phyloP scores from a whole-genome alignment of 53 echinoderm and acorn worm species.

The Luidia sarsii region DNA sequence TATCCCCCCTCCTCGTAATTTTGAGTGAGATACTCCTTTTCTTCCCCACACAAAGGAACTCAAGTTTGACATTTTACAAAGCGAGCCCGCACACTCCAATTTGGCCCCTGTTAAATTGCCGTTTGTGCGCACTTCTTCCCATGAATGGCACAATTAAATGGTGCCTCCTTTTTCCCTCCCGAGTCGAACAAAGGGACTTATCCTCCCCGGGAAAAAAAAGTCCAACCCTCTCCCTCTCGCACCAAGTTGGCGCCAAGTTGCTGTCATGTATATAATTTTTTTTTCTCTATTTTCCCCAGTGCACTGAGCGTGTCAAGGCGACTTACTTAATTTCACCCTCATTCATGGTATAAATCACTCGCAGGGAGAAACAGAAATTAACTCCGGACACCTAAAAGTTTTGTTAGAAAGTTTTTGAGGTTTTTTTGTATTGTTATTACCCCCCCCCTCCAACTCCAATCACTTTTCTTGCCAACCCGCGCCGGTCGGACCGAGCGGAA shows the following conservation, averaged over 20 bases:
- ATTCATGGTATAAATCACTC: constrained; percentile 52
- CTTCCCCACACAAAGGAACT: neutral
- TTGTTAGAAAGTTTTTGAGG: too few species aligned
- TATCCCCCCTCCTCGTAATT: too few species aligned
- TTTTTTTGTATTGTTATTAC: too few species aligned
- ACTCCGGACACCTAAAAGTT: constrained; percentile 51
- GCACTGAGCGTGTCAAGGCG: constrained; percentile 50
- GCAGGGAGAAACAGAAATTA: too few species aligned
- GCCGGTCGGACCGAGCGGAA: too few species aligned
- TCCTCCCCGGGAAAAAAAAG: constrained; percentile 29
- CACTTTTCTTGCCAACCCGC: too few species aligned
- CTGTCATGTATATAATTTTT: too few species aligned
- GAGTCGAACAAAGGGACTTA: neutral
- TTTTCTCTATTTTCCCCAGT: constrained; percentile 20
- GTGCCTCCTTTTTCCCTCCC: neutral
- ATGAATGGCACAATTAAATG: constrained; percentile 11
- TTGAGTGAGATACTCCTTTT: too few species aligned
- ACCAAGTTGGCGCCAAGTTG: constrained; percentile 33
- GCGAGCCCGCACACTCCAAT: neutral
- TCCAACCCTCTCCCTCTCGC: constrained; percentile 2
- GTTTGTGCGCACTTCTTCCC: constrained; percentile 15
- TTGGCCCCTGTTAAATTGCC: constrained; percentile 17
- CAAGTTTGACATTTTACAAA: neutral
- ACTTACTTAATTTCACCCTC: constrained; percentile 23
- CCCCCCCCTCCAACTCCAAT: too few species aligned